Conservation (phyloP, 2,888 invertebrate species). For the Malthinus seriepunctatus region DNA sequence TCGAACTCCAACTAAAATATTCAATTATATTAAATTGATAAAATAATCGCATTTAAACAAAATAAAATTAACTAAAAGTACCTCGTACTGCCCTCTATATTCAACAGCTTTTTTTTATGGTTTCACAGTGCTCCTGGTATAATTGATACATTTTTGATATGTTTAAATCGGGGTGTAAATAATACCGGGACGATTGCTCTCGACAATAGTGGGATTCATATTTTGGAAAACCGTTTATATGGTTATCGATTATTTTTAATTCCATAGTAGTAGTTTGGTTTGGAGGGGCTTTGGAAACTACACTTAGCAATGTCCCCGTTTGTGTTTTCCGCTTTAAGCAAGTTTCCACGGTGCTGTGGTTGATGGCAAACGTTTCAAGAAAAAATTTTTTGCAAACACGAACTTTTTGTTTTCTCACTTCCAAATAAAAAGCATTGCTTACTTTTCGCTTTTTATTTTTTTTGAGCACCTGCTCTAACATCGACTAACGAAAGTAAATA, state of each 20-base stretch:
- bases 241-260: neutral
- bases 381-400: no score
- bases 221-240: neutral
- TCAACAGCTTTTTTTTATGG: neutral
- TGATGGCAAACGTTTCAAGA: no score
- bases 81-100: no score
- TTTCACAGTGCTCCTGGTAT: neutral
- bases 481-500: neutral
- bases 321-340: neutral
- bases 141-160: neutral
- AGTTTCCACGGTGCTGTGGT: neutral
- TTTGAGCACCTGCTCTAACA: neutral
- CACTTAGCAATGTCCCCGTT: neutral
- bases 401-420: no score
- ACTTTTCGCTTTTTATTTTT: neutral
- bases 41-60: no score
- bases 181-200: neutral
- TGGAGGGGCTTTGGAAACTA: neutral
- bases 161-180: neutral
- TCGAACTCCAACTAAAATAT: no score
- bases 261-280: neutral
- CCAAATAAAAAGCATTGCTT: neutral
- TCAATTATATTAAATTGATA: no score
- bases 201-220: neutral
- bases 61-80: no score